phyloP scores from a whole-genome alignment of 2,113 vertebrate species.

The Equus quagga region DNA sequence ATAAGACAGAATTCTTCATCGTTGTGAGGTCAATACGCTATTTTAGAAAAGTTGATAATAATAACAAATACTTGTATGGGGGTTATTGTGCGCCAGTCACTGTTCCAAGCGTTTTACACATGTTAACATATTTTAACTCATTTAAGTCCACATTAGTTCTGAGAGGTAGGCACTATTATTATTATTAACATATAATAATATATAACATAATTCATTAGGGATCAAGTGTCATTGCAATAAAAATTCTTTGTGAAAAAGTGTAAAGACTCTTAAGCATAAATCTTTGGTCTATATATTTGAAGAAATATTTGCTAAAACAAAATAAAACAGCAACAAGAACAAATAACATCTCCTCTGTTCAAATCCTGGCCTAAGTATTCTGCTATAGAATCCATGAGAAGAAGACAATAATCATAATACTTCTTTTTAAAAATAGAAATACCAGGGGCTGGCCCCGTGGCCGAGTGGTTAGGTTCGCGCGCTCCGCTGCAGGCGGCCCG shows the following conservation, averaged over 20 bases:
- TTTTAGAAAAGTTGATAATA: not conserved
- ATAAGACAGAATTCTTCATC: not conserved
- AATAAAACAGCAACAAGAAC: not conserved
- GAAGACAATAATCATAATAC: not conserved
- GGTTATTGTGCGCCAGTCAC: not conserved
- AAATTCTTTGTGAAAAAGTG: not conserved
- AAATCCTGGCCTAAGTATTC: not conserved
- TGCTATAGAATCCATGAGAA: not conserved
- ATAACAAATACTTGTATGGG: not conserved
- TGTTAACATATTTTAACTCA: not conserved
- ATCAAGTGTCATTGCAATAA: not conserved
- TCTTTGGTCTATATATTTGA: not conserved
- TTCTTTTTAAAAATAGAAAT: not conserved
- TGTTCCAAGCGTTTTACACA: not conserved
- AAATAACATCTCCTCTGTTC: not conserved
- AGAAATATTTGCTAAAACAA: not conserved
- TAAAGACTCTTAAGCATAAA: not conserved
- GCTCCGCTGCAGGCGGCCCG: too few species aligned
- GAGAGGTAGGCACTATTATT: not conserved
- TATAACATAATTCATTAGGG: not conserved
- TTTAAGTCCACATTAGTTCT: not conserved
- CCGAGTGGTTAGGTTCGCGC: too few species aligned
- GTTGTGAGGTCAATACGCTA: not conserved
- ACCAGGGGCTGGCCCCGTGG: not conserved
- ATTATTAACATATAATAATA: not conserved